Evolutionary conservation across 2,888 invertebrate genomes (phyloP).

Genomic region (Drosophila multiciliata): DNA sequence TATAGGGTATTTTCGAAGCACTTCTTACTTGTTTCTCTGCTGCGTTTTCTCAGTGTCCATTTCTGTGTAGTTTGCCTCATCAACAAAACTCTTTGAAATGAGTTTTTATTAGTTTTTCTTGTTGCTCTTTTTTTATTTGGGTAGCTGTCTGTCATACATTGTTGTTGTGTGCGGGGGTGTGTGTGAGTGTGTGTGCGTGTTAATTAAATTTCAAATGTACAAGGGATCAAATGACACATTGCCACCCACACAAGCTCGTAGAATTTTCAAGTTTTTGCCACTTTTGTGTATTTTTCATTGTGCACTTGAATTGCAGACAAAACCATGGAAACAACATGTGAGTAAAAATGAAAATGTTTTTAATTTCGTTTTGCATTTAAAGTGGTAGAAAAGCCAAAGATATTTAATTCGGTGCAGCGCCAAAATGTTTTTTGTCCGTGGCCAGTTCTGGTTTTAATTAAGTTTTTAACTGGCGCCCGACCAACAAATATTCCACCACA

Average conservation of each 20-base stretch:
- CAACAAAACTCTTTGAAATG: conserved; percentile 74
- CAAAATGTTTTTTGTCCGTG: conserved; percentile 58
- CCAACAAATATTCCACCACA: conserved; percentile 53
- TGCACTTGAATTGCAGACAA: conserved; percentile 67
- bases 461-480: conserved; percentile 76
- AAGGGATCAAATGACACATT: conserved; percentile 65
- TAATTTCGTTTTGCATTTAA: conserved; percentile 16
- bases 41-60: conserved; percentile 13
- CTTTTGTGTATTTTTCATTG: conserved; percentile 15
- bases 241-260: conserved; percentile 1
- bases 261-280: conserved; percentile 21
- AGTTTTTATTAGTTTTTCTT: conserved; percentile 75
- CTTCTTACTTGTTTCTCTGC: too few species aligned
- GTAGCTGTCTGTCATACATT: conserved; percentile 29
- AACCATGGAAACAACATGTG: conserved; percentile 54
- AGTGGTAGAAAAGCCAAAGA: conserved; percentile 39
- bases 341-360: conserved; percentile 66
- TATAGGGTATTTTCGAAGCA: neutral
- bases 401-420: conserved; percentile 51
- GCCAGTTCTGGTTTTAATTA: conserved; percentile 79
- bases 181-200: conserved; percentile 54
- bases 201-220: conserved; percentile 77
- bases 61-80: conserved; percentile 49
- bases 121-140: conserved; percentile 31
- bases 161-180: conserved; percentile 4